Conservation (phyloP, 2,888 invertebrate genomes). For the Neria commutata region DNA sequence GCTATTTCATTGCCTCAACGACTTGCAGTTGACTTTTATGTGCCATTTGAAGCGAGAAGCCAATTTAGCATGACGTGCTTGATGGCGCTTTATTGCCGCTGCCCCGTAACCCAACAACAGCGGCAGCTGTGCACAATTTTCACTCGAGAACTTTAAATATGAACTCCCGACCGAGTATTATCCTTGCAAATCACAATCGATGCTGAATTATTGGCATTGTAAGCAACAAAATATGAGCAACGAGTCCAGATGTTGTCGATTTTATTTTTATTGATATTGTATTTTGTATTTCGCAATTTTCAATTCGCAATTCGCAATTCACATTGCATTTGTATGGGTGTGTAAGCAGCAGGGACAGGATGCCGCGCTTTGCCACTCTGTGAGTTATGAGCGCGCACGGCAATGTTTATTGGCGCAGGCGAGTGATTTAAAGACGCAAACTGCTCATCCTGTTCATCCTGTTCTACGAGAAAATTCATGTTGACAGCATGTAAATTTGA, state of each 20-base stretch:
- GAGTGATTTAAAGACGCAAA: background rate
- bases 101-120: too few relatives aligned
- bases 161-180: too few relatives aligned
- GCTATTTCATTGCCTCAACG: too few relatives aligned
- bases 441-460: background rate
- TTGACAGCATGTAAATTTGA: background rate
- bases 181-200: conserved; percentile 16
- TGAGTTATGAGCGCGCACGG: background rate
- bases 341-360: background rate
- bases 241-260: conserved; percentile 1
- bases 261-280: background rate
- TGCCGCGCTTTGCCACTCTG: background rate
- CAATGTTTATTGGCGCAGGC: background rate
- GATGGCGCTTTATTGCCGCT: too few relatives aligned
- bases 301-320: too few relatives aligned
- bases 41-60: too few relatives aligned
- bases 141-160: too few relatives aligned
- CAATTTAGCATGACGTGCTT: too few relatives aligned
- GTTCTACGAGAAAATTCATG: background rate
- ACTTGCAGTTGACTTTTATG: too few relatives aligned
- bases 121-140: too few relatives aligned
- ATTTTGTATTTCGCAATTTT: too few relatives aligned
- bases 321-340: background rate
- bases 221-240: conserved; percentile 1
- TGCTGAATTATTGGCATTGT: conserved; percentile 14